A percentile compares a stretch with the other conserved stretches of the same genome.
Conservation (phyloP, 2,113 vertebrate species). For the Oryzias melastigma region DNA sequence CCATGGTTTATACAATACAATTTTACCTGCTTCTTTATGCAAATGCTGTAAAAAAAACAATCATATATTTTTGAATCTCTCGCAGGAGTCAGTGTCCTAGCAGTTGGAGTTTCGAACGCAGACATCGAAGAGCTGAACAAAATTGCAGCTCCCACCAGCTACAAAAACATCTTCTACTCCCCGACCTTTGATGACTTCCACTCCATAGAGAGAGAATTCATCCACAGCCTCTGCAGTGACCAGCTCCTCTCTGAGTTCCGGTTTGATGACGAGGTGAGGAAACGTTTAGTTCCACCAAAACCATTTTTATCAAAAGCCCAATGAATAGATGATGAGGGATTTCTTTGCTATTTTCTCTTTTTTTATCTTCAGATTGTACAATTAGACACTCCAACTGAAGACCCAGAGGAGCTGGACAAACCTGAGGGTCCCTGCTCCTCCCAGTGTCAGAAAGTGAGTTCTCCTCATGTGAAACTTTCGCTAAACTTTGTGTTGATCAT, state of each 20-base stretch:
- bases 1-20: no score
- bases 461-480: background rate
- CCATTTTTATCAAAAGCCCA: background rate
- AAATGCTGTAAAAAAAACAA: background rate
- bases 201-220: slow-evolving; percentile 81
- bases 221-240: slow-evolving; percentile 79
- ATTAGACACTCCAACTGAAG: slow-evolving; percentile 71
- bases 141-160: slow-evolving; percentile 77
- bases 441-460: slow-evolving; percentile 71
- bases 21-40: no score
- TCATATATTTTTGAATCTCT: background rate
- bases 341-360: background rate
- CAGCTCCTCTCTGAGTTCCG: slow-evolving; percentile 71
- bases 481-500: background rate
- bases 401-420: slow-evolving; percentile 64
- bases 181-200: slow-evolving; percentile 83
- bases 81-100: slow-evolving; percentile 82
- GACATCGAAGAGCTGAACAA: slow-evolving; percentile 79
- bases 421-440: slow-evolving; percentile 74
- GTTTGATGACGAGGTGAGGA: slow-evolving; percentile 57
- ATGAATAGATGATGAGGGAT: background rate
- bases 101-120: slow-evolving; percentile 83
- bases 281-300: no score
- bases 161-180: slow-evolving; percentile 81
- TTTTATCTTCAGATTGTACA: slow-evolving; percentile 60